Conservation (phyloP, 2,113 vertebrate genomes). For the Scatophagus argus region DNA sequence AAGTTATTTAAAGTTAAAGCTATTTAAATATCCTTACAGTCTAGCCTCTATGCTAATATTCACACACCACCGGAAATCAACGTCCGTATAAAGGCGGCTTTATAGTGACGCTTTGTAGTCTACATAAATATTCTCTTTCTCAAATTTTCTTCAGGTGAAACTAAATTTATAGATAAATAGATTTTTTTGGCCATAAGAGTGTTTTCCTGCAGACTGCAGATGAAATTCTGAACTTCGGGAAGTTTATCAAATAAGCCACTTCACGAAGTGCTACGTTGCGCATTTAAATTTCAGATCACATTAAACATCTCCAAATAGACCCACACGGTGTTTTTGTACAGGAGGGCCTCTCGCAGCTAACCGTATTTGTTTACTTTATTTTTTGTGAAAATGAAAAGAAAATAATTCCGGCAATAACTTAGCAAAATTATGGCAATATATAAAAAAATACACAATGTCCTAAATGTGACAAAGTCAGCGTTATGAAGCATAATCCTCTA, state of each 20-base stretch:
- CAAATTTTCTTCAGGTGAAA: neutral
- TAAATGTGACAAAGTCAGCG: neutral
- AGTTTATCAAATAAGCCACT: neutral
- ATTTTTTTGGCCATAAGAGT: too few species aligned
- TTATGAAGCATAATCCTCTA: neutral
- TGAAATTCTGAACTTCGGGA: too few species aligned
- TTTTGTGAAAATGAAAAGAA: too few species aligned
- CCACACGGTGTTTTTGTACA: neutral
- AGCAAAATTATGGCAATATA: neutral
- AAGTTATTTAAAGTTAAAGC: too few species aligned
- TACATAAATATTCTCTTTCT: neutral
- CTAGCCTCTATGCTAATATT: too few species aligned
- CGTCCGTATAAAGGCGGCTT: too few species aligned
- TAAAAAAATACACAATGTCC: neutral
- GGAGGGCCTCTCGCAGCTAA: neutral
- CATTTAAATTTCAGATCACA: neutral
- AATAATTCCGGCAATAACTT: too few species aligned
- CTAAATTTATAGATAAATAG: too few species aligned
- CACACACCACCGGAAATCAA: too few species aligned
- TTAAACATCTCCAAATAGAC: neutral
- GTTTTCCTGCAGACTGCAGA: too few species aligned
- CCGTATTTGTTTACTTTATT: neutral
- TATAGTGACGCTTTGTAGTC: neutral
- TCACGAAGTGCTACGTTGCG: neutral
- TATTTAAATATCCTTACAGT: too few species aligned